A percentile compares a stretch with the other conserved stretches of the same genome.
Evolutionary conservation across 2,888 invertebrate species (phyloP).

Genomic region (Sisyra terminalis): DNA sequence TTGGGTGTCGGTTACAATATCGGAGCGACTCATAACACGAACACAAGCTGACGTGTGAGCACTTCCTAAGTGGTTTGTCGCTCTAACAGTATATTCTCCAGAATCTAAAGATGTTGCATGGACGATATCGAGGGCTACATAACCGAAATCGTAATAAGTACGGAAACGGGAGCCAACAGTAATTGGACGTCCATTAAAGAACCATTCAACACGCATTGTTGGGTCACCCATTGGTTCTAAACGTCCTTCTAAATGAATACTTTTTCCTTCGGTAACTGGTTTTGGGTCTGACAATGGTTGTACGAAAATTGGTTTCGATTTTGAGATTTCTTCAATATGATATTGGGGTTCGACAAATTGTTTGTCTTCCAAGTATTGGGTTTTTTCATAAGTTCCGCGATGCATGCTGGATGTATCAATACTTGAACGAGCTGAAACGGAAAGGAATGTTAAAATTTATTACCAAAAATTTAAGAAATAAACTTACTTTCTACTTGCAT

Average conservation of each 20-base stretch:
- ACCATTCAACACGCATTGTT: slow-evolving; percentile 91
- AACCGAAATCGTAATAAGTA: slow-evolving; percentile 94
- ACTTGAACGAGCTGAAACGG: slow-evolving; percentile 58
- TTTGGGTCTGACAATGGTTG: slow-evolving; percentile 78
- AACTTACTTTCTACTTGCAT: slow-evolving; percentile 82
- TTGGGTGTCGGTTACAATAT: slow-evolving; percentile 75
- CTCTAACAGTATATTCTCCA: slow-evolving; percentile 87
- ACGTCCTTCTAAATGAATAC: slow-evolving; percentile 81
- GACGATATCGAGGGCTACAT: slow-evolving; percentile 89
- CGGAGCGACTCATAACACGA: slow-evolving; percentile 64
- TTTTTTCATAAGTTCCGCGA: slow-evolving; percentile 70
- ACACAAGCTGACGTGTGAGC: slow-evolving; percentile 86
- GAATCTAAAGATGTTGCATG: slow-evolving; percentile 88
- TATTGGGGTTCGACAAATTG: slow-evolving; percentile 78
- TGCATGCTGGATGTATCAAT: slow-evolving; percentile 87
- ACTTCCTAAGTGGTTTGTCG: slow-evolving; percentile 83
- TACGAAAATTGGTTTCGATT: slow-evolving; percentile 87
- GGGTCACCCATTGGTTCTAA: slow-evolving; percentile 93
- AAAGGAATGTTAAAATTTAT: slow-evolving; percentile 1
- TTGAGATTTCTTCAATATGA: slow-evolving; percentile 81
- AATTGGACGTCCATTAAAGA: slow-evolving; percentile 78
- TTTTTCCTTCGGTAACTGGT: slow-evolving; percentile 72
- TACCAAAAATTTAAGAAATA: slow-evolving; percentile 9
- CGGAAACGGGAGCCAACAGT: slow-evolving; percentile 85
- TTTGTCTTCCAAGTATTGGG: slow-evolving; percentile 68